Conservation (phyloP, 2,113 vertebrate species). For the Aptenodytes patagonicus region DNA sequence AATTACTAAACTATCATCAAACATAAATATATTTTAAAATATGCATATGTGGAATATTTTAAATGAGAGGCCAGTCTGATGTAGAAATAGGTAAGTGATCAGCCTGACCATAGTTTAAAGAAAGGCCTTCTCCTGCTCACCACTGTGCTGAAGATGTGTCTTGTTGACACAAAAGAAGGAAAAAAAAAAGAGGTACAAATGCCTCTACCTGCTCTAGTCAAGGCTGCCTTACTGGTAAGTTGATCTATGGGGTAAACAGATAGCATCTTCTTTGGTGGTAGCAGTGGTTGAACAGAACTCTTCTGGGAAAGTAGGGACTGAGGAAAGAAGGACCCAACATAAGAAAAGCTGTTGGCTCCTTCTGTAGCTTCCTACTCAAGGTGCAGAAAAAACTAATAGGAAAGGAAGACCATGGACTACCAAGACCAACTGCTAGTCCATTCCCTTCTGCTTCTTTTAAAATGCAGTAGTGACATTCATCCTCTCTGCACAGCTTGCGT, state of each 20-base stretch:
- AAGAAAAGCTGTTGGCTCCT: background rate
- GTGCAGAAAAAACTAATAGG: background rate
- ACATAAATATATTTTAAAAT: background rate
- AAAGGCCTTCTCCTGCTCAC: background rate
- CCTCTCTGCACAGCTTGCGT: background rate
- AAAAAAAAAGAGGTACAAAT: background rate
- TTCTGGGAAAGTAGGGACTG: background rate
- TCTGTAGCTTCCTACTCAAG: background rate
- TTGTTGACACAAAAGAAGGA: background rate
- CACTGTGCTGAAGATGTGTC: background rate
- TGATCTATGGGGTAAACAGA: background rate
- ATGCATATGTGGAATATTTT: background rate
- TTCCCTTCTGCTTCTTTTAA: background rate
- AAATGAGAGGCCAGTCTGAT: background rate
- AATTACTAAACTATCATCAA: background rate
- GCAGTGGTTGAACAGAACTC: background rate
- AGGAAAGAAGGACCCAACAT: background rate
- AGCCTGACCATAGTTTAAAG: background rate
- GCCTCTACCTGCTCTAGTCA: background rate
- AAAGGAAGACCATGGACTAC: background rate
- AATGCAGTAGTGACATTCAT: fast-evolving
- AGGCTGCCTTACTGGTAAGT: background rate
- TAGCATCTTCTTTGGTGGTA: background rate
- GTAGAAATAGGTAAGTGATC: background rate
- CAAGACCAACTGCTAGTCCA: background rate